These are phyloP conservation scores for Agonopterix subpropinquella DNA, from an alignment of 2,888 invertebrate species.

Conservation along the genomic window DNA sequence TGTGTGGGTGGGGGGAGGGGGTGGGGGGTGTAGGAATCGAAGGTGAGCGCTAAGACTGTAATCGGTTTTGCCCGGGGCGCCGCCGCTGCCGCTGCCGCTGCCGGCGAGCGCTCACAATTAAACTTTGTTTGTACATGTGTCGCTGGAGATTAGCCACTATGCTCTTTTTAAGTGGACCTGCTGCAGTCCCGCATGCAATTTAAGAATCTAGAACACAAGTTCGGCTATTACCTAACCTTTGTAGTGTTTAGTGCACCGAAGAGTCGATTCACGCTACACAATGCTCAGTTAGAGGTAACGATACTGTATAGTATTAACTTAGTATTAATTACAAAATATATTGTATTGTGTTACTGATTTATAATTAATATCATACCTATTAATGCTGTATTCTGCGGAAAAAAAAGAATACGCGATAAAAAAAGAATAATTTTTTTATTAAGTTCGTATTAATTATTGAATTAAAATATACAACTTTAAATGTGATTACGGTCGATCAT, in stretches of 20 bases:
- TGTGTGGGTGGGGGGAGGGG: conserved; percentile 47
- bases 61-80: conserved; percentile 70
- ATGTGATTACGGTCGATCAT: too few relatives aligned
- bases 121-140: conserved; percentile 75
- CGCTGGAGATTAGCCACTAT: conserved; percentile 72
- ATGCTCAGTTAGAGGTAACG: background rate
- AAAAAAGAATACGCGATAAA: too few relatives aligned
- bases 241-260: too few relatives aligned
- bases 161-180: conserved; percentile 71
- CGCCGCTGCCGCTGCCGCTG: conserved; percentile 28
- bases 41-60: conserved; percentile 75
- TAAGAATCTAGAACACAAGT: conserved; percentile 60
- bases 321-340: too few relatives aligned
- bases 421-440: too few relatives aligned
- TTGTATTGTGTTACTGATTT: too few relatives aligned
- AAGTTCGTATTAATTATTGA: too few relatives aligned
- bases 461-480: too few relatives aligned
- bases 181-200: conserved; percentile 64
- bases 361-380: too few relatives aligned
- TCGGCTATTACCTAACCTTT: conserved; percentile 35
- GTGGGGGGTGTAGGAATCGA: conserved; percentile 56
- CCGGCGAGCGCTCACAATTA: conserved; percentile 56
- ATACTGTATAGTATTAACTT: too few relatives aligned
- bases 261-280: too few relatives aligned
- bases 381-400: too few relatives aligned